Conservation (phyloP, 2,797 vertebrate genomes). For the Rachycentron canadum region DNA sequence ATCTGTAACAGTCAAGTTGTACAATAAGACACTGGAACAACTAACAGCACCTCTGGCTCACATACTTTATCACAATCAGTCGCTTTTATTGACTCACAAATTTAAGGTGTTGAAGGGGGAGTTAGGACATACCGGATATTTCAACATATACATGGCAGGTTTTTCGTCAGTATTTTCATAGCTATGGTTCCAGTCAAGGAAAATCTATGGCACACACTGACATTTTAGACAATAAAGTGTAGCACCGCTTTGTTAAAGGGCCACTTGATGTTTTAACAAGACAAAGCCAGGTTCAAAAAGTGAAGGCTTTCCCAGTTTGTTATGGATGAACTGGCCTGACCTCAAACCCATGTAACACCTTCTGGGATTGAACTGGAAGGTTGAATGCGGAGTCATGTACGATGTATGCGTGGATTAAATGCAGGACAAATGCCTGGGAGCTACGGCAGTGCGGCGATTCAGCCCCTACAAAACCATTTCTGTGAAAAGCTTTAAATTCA, state of each 20-base stretch:
- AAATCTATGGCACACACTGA: too few relatives aligned
- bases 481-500: not conserved
- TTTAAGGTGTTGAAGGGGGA: not conserved
- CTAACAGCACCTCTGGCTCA: conserved; percentile 14
- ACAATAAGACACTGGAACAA: not conserved
- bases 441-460: not conserved
- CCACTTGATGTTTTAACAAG: too few relatives aligned
- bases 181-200: not conserved
- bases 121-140: not conserved
- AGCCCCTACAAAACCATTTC: conserved; percentile 4
- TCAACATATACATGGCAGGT: not conserved
- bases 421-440: not conserved
- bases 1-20: not conserved
- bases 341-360: not conserved
- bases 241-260: not conserved
- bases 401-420: not conserved
- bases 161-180: not conserved
- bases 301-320: not conserved
- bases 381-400: not conserved
- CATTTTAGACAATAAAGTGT: not conserved
- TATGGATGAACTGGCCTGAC: not conserved
- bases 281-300: not conserved
- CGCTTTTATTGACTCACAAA: not conserved
- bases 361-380: not conserved
- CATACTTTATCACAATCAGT: conserved; percentile 15